phyloP scores from a whole-genome alignment of 2,797 vertebrate species.

The Enteromius argenteus region DNA sequence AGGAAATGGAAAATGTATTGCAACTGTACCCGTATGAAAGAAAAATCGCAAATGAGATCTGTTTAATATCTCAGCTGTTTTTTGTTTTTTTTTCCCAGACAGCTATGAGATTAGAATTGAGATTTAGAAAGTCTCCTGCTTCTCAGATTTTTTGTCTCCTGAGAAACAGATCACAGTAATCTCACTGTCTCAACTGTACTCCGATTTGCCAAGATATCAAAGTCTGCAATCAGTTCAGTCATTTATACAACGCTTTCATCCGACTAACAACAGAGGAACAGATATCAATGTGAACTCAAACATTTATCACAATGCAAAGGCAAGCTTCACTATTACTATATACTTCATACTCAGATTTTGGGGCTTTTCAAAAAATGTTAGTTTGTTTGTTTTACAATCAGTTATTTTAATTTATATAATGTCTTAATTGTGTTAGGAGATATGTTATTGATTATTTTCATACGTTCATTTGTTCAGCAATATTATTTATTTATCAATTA shows the following conservation, averaged over 20 bases:
- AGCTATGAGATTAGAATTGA: background rate
- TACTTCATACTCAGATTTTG: background rate
- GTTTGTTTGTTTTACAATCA: background rate
- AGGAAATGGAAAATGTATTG: slow-evolving; percentile 17
- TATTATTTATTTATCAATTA: too few species aligned
- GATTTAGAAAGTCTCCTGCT: background rate
- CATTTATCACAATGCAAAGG: background rate
- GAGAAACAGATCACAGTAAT: background rate
- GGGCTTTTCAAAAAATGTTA: background rate
- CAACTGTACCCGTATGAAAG: background rate
- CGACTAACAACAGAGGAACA: background rate
- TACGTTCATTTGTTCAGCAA: too few species aligned
- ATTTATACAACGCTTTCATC: background rate
- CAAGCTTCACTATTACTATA: background rate
- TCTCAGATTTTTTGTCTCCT: background rate
- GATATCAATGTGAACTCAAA: background rate
- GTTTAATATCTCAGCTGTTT: background rate
- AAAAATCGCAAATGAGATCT: slow-evolving; percentile 16
- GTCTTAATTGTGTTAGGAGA: background rate
- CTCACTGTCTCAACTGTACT: background rate
- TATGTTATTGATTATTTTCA: too few species aligned
- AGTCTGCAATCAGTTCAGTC: background rate
- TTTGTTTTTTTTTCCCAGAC: background rate
- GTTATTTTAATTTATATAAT: background rate
- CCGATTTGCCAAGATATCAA: background rate